Conservation (phyloP, 1,140 invertebrate species). For the Heliconius congener region DNA sequence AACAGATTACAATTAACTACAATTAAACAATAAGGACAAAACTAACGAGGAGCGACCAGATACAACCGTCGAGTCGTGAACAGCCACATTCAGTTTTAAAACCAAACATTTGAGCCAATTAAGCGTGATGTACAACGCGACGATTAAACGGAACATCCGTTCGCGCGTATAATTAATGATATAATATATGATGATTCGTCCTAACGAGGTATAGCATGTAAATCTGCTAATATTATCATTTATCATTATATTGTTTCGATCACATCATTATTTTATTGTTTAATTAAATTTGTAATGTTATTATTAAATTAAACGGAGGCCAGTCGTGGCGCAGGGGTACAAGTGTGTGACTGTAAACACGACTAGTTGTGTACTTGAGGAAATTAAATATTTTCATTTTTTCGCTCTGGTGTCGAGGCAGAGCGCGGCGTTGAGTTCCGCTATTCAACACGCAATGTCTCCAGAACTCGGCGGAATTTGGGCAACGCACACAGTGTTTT, state of each 20-base stretch:
- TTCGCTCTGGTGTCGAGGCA: too few relatives aligned
- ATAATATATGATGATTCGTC: constrained; percentile 17
- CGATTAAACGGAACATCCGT: constrained; percentile 18
- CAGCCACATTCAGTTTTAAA: constrained; percentile 17
- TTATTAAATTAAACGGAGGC: background rate
- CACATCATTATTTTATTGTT: background rate
- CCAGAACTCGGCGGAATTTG: too few relatives aligned
- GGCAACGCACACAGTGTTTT: too few relatives aligned
- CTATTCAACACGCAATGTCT: too few relatives aligned
- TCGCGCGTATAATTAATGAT: constrained; percentile 28
- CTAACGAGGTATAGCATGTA: background rate
- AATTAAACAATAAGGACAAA: constrained; percentile 16
- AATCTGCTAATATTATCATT: background rate
- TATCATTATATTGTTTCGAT: background rate
- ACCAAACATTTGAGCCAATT: constrained; percentile 29
- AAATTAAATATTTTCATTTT: too few relatives aligned
- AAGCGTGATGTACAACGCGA: constrained; percentile 26
- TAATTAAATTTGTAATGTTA: background rate
- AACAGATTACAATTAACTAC: background rate
- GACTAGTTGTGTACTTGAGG: too few relatives aligned
- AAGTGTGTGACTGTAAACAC: too few relatives aligned
- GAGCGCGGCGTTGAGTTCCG: too few relatives aligned
- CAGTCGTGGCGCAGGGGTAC: too few relatives aligned
- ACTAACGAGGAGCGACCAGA: constrained; percentile 15
- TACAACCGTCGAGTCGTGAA: background rate